Conservation (phyloP, 2,113 vertebrate species). For the Casuarius casuarius region DNA sequence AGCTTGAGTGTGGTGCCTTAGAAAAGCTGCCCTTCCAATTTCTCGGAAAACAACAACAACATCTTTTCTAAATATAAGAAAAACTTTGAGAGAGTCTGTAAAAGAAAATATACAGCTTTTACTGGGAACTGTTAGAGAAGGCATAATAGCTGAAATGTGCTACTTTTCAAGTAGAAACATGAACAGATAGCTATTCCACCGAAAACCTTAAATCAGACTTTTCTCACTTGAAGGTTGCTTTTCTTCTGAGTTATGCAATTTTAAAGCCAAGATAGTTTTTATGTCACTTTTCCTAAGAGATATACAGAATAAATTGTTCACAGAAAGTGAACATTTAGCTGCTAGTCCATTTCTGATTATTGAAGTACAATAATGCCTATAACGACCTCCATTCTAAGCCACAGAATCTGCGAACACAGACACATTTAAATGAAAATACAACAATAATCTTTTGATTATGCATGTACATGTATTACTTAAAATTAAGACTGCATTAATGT, state of each 20-base stretch:
- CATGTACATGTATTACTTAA: neutral
- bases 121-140: neutral
- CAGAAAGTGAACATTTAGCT: neutral
- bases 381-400: neutral
- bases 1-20: neutral
- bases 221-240: neutral
- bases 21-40: constrained; percentile 4
- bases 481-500: neutral
- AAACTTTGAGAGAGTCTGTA: neutral
- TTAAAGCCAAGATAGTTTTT: neutral
- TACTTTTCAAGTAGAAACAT: neutral
- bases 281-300: neutral
- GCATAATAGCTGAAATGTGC: neutral
- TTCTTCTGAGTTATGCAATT: neutral
- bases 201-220: neutral
- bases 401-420: neutral
- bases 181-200: neutral
- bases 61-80: neutral
- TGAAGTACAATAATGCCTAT: neutral
- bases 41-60: neutral
- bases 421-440: neutral
- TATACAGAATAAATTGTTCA: neutral
- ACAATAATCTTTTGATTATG: neutral
- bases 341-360: constrained; percentile 31
- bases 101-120: neutral